Evolutionary conservation across 2,888 invertebrate species (phyloP).

Genomic region (Rhogogaster chlorosoma): DNA sequence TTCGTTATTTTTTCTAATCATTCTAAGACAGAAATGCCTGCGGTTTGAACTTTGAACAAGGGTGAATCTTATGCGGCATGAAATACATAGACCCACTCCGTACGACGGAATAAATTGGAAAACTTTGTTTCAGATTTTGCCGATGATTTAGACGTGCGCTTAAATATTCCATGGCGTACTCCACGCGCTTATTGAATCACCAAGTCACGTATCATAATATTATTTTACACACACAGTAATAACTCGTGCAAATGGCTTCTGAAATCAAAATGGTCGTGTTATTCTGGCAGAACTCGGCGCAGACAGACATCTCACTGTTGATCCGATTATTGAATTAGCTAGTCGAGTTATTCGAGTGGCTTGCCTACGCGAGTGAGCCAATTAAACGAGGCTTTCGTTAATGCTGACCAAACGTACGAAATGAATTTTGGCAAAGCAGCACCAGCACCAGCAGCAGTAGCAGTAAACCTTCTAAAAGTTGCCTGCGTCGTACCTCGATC

Average conservation of each 20-base stretch:
- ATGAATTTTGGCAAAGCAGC: conserved; percentile 30
- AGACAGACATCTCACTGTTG: conserved; percentile 24
- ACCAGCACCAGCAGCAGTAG: neutral
- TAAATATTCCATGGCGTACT: neutral
- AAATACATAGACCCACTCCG: neutral
- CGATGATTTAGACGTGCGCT: neutral
- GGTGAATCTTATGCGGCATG: neutral
- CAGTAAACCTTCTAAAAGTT: neutral
- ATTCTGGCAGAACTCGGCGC: conserved; percentile 7
- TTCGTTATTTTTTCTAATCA: neutral
- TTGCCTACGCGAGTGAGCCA: neutral
- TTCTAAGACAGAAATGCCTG: too few relatives aligned
- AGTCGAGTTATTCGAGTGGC: conserved; percentile 36
- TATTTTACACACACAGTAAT: conserved; percentile 7
- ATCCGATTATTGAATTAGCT: conserved; percentile 37
- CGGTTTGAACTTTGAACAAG: neutral
- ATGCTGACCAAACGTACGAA: conserved; percentile 26
- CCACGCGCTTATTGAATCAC: neutral
- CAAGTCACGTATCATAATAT: conserved; percentile 2
- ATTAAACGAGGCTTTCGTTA: conserved; percentile 8
- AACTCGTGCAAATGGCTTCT: neutral
- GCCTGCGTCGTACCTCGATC: conserved; percentile 34
- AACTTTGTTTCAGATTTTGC: neutral
- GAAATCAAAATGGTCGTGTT: conserved; percentile 35
- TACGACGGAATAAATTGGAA: neutral